Base-by-base conservation (phyloP, 2,113 vertebrate species). In the Tetrao urogallus region DNA sequence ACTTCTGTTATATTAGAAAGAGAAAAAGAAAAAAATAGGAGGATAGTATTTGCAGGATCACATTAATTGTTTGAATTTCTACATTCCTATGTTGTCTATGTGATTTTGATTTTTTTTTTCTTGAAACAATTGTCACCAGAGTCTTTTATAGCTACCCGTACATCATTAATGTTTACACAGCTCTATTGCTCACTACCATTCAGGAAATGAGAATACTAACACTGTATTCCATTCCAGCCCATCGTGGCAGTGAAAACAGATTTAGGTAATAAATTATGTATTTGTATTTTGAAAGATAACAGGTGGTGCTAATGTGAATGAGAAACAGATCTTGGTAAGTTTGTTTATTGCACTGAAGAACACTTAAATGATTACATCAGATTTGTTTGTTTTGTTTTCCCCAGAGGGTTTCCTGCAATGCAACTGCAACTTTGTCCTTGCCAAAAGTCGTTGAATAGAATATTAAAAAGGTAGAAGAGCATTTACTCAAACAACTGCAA, bases 391-490 rank as follows among this genome's bases (percentile, higher is more conserved):
- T 85, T 90, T 86, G 13, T 86, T 93, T 88, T 88, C n/a, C 58
- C 80, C 19, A 32, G 54, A 86, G 79, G 38, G 8, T 63, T 92
- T 89, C 60, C 72, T 78, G 40, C 1, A 9, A 87, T n/a, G 74
- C 11, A 71, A 73, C 24, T 67, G 28, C 74, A 84, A 61, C 36
- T 92, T 92, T 85, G 83, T 87, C 90, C 86, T 94, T 96, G 64
- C 38, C 36, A 54, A 65, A 89, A 79, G 71, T 91, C 89, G 89
- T 83, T 65, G 81, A 93, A 89, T 0, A 0, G 76, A 84, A 79
- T 89, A 92, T 94, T 91, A 84, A 88, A 85, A 75, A 89, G n/a
- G 45, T 71, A 85, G 67, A 30, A 89, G 74, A 92, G 86, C 66
- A 87, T 70, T 47, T 19, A 87, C 40, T 28, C 54, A 63, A 84